Base-by-base conservation (phyloP, 2,797 vertebrate species). In the Enteromius paludinosus region DNA sequence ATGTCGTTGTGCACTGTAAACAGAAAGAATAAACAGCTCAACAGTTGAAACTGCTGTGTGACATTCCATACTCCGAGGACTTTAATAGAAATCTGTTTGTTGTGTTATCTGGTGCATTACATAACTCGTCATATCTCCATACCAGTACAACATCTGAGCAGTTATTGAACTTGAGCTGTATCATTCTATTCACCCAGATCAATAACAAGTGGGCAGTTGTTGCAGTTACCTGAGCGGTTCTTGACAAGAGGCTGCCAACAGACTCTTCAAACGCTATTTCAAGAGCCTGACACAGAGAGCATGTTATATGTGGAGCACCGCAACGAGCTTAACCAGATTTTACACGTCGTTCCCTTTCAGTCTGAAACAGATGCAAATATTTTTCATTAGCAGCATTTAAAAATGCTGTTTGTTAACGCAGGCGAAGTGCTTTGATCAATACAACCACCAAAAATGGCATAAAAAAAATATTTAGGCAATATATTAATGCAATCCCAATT, bases 121-220 rank as follows among this genome's bases (percentile, higher is more conserved):
- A 66, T 30, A 49, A 65, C 23, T 56, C 47, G 76, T 43, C 69
- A 69, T 72, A 78, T 78, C 64, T 77, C 20, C 41, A 85, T 75
- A 80, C 77, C 28, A 56, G 25, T 56, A 45, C 61, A 54, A 66
- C 35, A 43, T 71, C 54, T 70, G 66, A 73, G 30, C 68, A 78
- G 74, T 81, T 83, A 85, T 69, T 83, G 83, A 65, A 83, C 56
- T 35, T 84, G 45, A 83, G 64, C 66, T 68, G 83, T 28, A 72
- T 66, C 18, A 35, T 78, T 80, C 56, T 41, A 38, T 83, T 81
- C 74, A 66, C 54, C 23, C 54, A 18, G 75, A 86, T 86, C 87
- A 85, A 84, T 85, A 85, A 12, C 54, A 70, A 73, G 87, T 85
- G 78, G 78, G 81, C 66, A 65, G 73, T 64, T 86, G 79, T 73